Conservation (phyloP, 1,140 invertebrate genomes). For the Tetragnatha versicolor region DNA sequence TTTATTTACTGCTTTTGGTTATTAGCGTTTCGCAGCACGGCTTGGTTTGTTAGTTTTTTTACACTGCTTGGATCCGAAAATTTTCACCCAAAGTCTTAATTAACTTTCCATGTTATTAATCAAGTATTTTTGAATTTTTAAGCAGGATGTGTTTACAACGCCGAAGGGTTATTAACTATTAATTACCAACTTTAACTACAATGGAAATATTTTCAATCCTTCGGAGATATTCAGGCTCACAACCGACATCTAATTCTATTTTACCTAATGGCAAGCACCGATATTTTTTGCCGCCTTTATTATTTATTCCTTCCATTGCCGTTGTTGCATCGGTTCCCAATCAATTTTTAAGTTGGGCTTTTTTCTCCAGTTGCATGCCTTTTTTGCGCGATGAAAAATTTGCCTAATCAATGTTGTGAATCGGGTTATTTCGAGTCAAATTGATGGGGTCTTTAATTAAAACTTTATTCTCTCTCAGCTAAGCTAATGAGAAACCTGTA, state of each 20-base stretch:
- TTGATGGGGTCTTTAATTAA: constrained; percentile 27
- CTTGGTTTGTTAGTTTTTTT: background rate
- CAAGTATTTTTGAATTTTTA: constrained; percentile 56
- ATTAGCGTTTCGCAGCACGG: constrained; percentile 35
- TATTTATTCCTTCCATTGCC: too few relatives aligned
- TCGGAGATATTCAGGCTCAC: background rate
- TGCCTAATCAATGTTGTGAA: constrained; percentile 4
- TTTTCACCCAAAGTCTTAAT: constrained; percentile 51
- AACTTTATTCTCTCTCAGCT: constrained; percentile 1
- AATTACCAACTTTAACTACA: constrained; percentile 31
- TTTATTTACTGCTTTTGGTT: constrained; percentile 40
- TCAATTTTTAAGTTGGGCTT: background rate
- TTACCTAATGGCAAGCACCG: too few relatives aligned
- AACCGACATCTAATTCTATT: constrained; percentile 5
- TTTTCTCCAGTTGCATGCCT: too few relatives aligned
- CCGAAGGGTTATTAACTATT: constrained; percentile 52
- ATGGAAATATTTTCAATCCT: constrained; percentile 11
- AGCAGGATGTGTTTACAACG: constrained; percentile 45
- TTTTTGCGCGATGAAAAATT: background rate
- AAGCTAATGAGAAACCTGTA: too few relatives aligned
- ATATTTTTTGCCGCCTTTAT: too few relatives aligned
- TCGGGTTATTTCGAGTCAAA: constrained; percentile 3
- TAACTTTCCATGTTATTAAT: constrained; percentile 55
- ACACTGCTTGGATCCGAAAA: background rate
- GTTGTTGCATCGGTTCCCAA: background rate